Evolutionary conservation across 2,888 invertebrate species (phyloP), one percentile per base, ranked within the genome.

Genomic region (Synergus umbraculus): DNA sequence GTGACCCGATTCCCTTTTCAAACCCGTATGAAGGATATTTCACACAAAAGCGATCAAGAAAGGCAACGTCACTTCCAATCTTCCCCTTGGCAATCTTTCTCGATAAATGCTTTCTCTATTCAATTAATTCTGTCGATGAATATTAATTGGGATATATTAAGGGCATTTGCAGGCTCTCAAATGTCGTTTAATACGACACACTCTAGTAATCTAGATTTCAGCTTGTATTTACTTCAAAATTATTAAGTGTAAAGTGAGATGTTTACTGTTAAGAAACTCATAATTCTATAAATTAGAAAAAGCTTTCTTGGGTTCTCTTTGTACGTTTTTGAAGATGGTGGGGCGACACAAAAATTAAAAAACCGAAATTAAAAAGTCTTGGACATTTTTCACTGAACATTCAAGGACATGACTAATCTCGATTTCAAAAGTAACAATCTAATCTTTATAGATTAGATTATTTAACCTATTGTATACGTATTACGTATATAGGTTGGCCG

Each of bases 1-100:
- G 83, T 80, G 63, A 79, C 78, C 77, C 78, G 79, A 85, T 81
- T 81, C 78, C 78, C 76, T 84, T 84, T 79, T 66, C 80, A 73
- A 79, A 79, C 37, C 54, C 73, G 18, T 37, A 73, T 73, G 73
- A 73, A 73, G 49, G 54, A 73, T 73, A 37, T 54, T 49, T 37
- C n/a, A 10, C 73, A 58, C 37, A 73, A 73, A 41, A 54, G 10
- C 37, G 10, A 73, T 54, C n/a, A 29, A 18, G n/a, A 73, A 73
- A 58, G 49, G 37, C 29, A 54, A 15, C 46, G 18, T 22, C 22
- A 29, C 12, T 73, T 41, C n/a, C 73, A 5, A n/a, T 67, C 67
- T 67, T 29, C 63, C 29, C 12, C 12, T 18, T 22, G 18, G 60
- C 22, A 60, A 60, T 60, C 22, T 4, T 12, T 18, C 60, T 22